Evolutionary conservation across 2,888 invertebrate species (phyloP).

Genomic region (Deroplatys truncata): DNA sequence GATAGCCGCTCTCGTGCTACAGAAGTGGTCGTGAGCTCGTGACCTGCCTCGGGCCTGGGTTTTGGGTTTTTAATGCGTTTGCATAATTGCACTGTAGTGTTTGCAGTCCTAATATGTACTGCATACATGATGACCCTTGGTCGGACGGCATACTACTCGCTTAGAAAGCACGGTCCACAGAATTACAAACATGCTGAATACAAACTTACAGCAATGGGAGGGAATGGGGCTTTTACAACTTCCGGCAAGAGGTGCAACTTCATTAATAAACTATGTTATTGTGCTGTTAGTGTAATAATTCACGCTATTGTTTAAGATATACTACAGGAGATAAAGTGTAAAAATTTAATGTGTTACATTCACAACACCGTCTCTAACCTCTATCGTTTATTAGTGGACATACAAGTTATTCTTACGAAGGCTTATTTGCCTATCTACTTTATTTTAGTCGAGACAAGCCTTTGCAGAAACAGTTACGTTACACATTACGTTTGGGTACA

Average conservation of each 20-base stretch:
- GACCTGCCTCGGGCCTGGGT: background rate
- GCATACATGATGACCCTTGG: background rate
- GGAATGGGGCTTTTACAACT: no score
- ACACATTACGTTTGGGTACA: no score
- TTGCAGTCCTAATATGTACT: background rate
- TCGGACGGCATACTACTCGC: background rate
- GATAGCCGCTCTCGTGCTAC: background rate
- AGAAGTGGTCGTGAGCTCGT: background rate
- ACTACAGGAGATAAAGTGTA: no score
- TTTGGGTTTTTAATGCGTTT: background rate
- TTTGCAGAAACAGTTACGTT: no score
- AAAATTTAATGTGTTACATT: no score
- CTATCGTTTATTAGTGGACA: no score
- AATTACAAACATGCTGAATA: background rate
- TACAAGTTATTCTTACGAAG: no score
- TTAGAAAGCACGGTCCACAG: background rate
- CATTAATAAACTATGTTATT: background rate
- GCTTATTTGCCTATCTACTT: no score
- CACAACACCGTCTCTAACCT: no score
- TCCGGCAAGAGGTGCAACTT: background rate
- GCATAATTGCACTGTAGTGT: background rate
- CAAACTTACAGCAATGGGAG: background rate
- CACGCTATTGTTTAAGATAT: no score
- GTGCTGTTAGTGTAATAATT: background rate
- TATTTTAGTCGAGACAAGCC: no score